These are phyloP conservation scores for Drosophila ochracea DNA, from an alignment of 2,888 invertebrate species.

Conservation along the genomic window DNA sequence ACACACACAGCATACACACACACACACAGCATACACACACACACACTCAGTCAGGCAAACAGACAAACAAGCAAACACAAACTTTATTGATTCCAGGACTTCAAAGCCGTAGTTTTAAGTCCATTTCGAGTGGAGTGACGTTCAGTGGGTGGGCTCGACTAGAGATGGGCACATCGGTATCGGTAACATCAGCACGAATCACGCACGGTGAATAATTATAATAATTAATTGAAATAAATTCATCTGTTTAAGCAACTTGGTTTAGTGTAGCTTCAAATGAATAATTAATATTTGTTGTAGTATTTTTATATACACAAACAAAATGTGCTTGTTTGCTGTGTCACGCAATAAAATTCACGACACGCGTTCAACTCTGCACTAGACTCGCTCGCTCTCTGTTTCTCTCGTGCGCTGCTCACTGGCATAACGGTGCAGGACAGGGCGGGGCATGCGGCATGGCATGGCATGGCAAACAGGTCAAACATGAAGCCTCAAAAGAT, in stretches of 20 bases:
- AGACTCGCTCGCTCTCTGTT: slow-evolving; percentile 10
- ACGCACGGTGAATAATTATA: background rate
- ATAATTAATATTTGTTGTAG: background rate
- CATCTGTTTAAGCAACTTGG: background rate
- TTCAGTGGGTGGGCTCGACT: slow-evolving; percentile 43
- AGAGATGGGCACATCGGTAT: slow-evolving; percentile 3
- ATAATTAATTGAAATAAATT: background rate
- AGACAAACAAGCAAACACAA: slow-evolving; percentile 17
- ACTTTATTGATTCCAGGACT: slow-evolving; percentile 61
- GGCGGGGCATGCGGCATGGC: slow-evolving; percentile 32
- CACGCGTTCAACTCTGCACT: background rate
- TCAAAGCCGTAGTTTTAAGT: slow-evolving; percentile 44
- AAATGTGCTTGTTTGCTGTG: background rate
- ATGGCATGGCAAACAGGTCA: slow-evolving; percentile 40
- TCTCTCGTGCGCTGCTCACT: background rate
- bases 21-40: background rate
- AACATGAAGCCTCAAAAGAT: slow-evolving; percentile 27
- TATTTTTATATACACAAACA: background rate
- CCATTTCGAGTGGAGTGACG: slow-evolving; percentile 42
- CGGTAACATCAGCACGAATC: background rate
- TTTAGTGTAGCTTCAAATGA: too few relatives aligned
- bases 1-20: background rate
- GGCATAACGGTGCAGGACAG: slow-evolving; percentile 1
- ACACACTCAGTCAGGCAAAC: background rate
- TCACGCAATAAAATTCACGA: background rate